A percentile compares a stretch with the other conserved stretches of the same genome.
Evolutionary conservation across 2,888 invertebrate genomes (phyloP).

Genomic region (Hirtodrosophila duncani): DNA sequence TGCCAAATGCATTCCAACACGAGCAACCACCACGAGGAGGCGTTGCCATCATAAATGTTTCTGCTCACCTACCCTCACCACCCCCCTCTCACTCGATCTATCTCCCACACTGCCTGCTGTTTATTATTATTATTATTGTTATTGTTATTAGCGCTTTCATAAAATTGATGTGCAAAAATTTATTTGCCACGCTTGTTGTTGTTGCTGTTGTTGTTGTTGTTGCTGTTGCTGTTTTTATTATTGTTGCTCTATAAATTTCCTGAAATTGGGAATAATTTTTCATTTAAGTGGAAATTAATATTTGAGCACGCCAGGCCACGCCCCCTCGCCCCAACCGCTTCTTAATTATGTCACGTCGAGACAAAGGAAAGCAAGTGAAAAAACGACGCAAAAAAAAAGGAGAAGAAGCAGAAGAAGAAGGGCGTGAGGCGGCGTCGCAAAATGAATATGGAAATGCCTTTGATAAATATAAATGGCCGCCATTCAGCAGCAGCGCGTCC

Average conservation of each 20-base stretch:
- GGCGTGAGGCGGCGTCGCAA: not conserved
- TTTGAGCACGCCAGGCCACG: conserved; percentile 45
- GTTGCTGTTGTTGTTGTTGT: not conserved
- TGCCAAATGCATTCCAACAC: conserved; percentile 21
- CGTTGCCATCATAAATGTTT: conserved; percentile 39
- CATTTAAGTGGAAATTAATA: conserved; percentile 73
- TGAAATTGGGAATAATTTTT: conserved; percentile 71
- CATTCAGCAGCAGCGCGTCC: no score
- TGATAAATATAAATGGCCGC: conserved; percentile 25
- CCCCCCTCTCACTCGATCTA: not conserved
- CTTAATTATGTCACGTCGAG: conserved; percentile 67
- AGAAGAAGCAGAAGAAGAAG: not conserved
- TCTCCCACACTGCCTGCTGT: conserved; percentile 24
- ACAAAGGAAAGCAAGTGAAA: not conserved
- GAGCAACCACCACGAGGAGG: not conserved
- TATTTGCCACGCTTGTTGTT: conserved; percentile 36
- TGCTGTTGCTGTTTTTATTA: conserved; percentile 5
- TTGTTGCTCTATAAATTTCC: conserved; percentile 45
- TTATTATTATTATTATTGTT: conserved; percentile 70
- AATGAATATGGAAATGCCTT: conserved; percentile 8
- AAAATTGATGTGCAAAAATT: conserved; percentile 58
- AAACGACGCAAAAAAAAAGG: conserved; percentile 10
- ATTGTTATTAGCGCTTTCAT: conserved; percentile 61
- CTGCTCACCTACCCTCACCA: conserved; percentile 12
- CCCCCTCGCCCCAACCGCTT: conserved; percentile 5